These are phyloP conservation scores for Barypeithes pellucidus DNA, from an alignment of 2,888 invertebrate genomes.

Conservation along the genomic window DNA sequence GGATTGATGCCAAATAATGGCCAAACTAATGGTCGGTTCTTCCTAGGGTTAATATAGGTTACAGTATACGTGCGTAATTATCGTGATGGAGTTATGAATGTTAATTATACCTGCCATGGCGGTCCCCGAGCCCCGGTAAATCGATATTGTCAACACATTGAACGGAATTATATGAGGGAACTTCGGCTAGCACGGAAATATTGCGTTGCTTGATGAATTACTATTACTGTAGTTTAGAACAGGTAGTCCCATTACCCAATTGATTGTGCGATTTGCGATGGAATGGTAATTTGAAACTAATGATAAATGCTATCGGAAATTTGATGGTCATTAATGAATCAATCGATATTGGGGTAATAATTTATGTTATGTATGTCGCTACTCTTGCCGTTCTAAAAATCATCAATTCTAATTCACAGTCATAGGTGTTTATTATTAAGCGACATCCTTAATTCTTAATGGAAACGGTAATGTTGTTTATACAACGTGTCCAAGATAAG, in stretches of 20 bases:
- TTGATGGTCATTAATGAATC: constrained; percentile 25
- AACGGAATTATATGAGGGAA: constrained; percentile 26
- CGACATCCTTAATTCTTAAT: too few species aligned
- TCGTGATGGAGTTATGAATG: constrained; percentile 43
- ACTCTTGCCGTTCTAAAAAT: not conserved
- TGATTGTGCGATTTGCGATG: constrained; percentile 31
- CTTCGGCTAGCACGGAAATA: constrained; percentile 19
- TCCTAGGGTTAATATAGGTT: constrained; percentile 45
- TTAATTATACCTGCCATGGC: constrained; percentile 39
- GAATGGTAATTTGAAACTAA: constrained; percentile 24
- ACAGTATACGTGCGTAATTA: constrained; percentile 47
- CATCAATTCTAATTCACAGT: too few species aligned
- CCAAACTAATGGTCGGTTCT: constrained; percentile 43
- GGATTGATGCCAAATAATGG: constrained; percentile 34
- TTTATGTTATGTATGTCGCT: not conserved
- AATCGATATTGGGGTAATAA: not conserved
- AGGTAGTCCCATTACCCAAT: constrained; percentile 14
- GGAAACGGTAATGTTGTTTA: too few species aligned
- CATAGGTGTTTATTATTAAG: too few species aligned
- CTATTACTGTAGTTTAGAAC: constrained; percentile 25
- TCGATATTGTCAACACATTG: constrained; percentile 38
- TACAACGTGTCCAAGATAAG: too few species aligned
- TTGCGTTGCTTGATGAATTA: constrained; percentile 27
- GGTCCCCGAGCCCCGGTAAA: constrained; percentile 24
- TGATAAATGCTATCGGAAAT: constrained; percentile 13